Percentiles rank a stretch among this genome's conserved stretches.
These are phyloP conservation scores for Drosophila stalkeri DNA, from an alignment of 2,888 invertebrate species.

Conservation along the genomic window DNA sequence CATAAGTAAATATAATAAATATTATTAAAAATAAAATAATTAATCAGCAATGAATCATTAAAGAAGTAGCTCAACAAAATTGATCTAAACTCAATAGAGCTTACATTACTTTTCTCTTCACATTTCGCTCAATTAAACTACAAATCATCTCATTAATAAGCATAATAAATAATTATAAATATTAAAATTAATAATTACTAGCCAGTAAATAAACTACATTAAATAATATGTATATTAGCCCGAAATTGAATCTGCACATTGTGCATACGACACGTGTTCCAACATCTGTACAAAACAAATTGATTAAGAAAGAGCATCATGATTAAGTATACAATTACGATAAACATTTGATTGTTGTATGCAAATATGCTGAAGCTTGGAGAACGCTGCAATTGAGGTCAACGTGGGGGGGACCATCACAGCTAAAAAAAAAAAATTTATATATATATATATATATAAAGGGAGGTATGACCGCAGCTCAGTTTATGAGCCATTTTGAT, in stretches of 20 bases:
- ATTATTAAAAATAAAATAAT: no score
- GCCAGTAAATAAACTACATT: no score
- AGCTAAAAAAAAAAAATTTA: no score
- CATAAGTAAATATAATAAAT: no score
- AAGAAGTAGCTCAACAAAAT: no score
- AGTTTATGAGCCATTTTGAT: slow-evolving; percentile 40
- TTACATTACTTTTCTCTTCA: no score
- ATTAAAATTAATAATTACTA: background rate
- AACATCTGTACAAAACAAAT: background rate
- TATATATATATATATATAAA: no score
- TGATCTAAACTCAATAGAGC: no score
- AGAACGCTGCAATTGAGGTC: slow-evolving; percentile 44
- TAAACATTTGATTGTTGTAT: slow-evolving; percentile 24
- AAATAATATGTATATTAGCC: no score
- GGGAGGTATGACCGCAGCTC: background rate
- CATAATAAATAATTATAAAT: background rate
- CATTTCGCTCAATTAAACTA: no score
- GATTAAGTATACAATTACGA: slow-evolving; percentile 21
- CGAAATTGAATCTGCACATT: background rate
- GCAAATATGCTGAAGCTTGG: slow-evolving; percentile 19
- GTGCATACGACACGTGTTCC: slow-evolving; percentile 33
- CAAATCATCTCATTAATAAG: background rate
- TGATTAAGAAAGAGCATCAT: slow-evolving; percentile 1
- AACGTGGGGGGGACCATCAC: background rate
- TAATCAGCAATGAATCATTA: no score